Percentiles rank a stretch among this genome's conserved stretches.
Conservation (phyloP, 2,113 vertebrate genomes). For the Progne subis region DNA sequence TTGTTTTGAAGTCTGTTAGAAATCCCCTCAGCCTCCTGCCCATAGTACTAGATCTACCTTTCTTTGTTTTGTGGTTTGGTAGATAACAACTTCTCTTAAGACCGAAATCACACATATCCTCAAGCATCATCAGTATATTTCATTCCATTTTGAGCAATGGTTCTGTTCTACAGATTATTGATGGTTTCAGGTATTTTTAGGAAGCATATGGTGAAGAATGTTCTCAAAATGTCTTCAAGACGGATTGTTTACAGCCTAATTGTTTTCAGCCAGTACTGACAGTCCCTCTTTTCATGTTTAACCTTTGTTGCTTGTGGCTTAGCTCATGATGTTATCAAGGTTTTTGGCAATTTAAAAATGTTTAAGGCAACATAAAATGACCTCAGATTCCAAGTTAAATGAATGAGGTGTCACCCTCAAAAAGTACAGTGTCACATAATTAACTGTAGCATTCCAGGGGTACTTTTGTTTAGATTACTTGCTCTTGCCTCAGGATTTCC, state of each 20-base stretch:
- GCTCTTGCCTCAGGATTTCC: not conserved
- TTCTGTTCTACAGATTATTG: not conserved
- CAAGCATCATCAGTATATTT: not conserved
- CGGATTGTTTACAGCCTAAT: not conserved
- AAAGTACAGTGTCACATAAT: not conserved
- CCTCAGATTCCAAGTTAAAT: not conserved
- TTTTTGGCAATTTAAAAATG: not conserved
- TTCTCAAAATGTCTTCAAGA: not conserved
- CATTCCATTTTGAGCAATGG: not conserved
- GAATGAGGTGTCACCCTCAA: not conserved
- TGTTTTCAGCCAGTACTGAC: not conserved
- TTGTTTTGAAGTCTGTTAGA: not conserved
- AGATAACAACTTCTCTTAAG: not conserved
- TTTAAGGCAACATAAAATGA: not conserved
- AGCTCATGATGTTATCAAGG: not conserved
- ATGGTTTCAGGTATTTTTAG: not conserved
- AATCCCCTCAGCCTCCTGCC: not conserved
- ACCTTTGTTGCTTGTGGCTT: not conserved
- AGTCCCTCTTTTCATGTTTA: not conserved
- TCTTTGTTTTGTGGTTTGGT: not conserved
- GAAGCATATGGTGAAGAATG: not conserved
- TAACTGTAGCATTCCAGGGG: not conserved
- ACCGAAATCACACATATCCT: not conserved
- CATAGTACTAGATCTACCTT: not conserved
- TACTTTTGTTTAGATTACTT: not conserved